Evolutionary conservation across 2,113 vertebrate genomes (phyloP).

Genomic region (Tapirus terrestris): DNA sequence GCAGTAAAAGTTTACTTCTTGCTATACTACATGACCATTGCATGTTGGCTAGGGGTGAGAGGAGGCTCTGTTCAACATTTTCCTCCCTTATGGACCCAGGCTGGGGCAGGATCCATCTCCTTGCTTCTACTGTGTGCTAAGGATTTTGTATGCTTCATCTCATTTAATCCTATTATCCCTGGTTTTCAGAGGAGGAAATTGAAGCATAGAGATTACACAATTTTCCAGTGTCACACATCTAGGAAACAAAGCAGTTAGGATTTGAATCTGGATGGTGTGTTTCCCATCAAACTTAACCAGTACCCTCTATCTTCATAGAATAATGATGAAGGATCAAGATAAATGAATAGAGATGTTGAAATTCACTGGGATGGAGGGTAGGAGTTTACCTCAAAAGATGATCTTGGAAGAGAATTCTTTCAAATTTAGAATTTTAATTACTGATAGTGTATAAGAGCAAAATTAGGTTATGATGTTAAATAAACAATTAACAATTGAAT

Average conservation of each 20-base stretch:
- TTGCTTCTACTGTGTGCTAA: not conserved
- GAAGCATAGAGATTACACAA: not conserved
- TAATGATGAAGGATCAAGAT: not conserved
- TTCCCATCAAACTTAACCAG: not conserved
- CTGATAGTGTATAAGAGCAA: not conserved
- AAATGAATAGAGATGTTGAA: not conserved
- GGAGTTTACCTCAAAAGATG: not conserved
- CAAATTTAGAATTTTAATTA: slow-evolving; percentile 21
- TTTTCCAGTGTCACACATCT: not conserved
- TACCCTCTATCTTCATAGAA: not conserved
- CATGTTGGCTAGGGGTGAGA: not conserved
- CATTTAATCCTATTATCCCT: not conserved
- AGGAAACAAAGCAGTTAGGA: not conserved
- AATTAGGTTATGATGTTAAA: slow-evolving; percentile 23
- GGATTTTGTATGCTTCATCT: not conserved
- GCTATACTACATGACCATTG: not conserved
- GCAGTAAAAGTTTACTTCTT: not conserved
- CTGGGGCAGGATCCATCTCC: not conserved
- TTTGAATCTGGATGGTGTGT: not conserved
- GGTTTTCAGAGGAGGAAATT: not conserved
- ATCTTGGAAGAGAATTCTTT: not conserved
- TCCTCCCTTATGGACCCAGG: not conserved
- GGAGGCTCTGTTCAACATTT: not conserved
- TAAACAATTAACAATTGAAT: not conserved
- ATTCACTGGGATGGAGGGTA: not conserved